Evolutionary conservation across 2,888 invertebrate species (phyloP).

Genomic region (Drosophila anomelani): DNA sequence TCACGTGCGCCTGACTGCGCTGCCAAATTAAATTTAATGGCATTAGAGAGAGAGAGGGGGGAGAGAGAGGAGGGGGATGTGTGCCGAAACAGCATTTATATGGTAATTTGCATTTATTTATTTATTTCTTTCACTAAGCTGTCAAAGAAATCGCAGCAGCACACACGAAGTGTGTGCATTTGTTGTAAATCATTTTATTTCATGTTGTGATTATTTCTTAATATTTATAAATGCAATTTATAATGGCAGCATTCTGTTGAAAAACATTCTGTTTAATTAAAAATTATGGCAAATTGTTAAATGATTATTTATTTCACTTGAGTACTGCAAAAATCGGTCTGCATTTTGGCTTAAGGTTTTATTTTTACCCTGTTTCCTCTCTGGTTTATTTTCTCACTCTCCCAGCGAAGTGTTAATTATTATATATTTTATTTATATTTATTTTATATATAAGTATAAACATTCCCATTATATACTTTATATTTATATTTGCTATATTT

Average conservation of each 20-base stretch:
- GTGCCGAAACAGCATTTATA: conserved; percentile 5
- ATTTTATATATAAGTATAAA: no score
- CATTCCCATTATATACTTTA: no score
- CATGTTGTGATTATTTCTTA: not conserved
- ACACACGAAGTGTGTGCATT: not conserved
- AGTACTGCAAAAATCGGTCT: no score
- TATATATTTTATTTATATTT: no score
- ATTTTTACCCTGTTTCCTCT: no score
- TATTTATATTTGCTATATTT: not conserved
- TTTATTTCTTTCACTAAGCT: conserved; percentile 3
- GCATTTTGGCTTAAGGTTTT: no score
- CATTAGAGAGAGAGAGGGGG: not conserved
- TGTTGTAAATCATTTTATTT: not conserved
- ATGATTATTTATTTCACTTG: no score
- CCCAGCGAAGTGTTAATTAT: no score
- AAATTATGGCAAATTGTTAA: no score
- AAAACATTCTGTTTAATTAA: not conserved
- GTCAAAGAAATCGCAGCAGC: not conserved
- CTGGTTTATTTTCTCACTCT: no score
- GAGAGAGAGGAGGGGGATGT: no score
- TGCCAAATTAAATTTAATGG: conserved; percentile 28
- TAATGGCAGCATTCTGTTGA: not conserved
- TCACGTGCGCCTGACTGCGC: conserved; percentile 17
- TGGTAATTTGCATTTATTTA: conserved; percentile 18
- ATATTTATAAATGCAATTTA: not conserved